Evolutionary conservation across 2,797 vertebrate genomes (phyloP).

Genomic region (Hippopotamyrus pictus): DNA sequence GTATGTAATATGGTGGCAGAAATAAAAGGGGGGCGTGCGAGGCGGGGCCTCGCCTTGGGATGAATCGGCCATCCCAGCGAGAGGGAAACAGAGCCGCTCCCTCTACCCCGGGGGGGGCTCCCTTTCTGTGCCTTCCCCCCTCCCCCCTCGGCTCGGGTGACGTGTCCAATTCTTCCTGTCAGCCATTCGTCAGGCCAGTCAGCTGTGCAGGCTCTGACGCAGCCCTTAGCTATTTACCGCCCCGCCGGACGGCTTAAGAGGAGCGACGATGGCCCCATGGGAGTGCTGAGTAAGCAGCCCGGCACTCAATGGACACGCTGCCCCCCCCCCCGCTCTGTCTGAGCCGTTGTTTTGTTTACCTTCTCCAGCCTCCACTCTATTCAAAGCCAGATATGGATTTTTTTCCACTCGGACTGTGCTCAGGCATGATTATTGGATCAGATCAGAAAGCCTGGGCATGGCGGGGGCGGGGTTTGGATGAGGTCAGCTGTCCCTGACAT

Average conservation of each 20-base stretch:
- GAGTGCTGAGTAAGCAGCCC: slow-evolving; percentile 38
- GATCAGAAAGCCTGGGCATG: background rate
- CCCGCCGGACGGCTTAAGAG: slow-evolving; percentile 31
- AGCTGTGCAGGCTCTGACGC: slow-evolving; percentile 55
- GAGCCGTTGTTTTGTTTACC: slow-evolving; percentile 30
- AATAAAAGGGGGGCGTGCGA: background rate
- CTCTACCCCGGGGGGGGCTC: background rate
- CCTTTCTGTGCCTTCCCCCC: background rate
- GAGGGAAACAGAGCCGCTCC: background rate
- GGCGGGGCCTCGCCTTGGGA: background rate
- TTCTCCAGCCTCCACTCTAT: slow-evolving; percentile 22
- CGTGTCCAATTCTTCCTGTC: slow-evolving; percentile 55
- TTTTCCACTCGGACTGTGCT: background rate
- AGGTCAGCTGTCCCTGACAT: background rate
- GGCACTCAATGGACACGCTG: background rate
- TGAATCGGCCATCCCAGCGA: background rate
- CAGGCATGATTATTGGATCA: slow-evolving; percentile 5
- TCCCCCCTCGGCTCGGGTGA: slow-evolving; percentile 13
- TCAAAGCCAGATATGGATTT: slow-evolving; percentile 22
- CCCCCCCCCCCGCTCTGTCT: slow-evolving; percentile 13
- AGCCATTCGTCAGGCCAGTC: slow-evolving; percentile 56
- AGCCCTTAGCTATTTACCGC: slow-evolving; percentile 56
- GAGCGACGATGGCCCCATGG: slow-evolving; percentile 29
- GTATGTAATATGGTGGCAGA: background rate
- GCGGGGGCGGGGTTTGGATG: slow-evolving; percentile 1